These are phyloP conservation scores for Brienomyrus longianalis DNA, from an alignment of 2,113 vertebrate genomes.

Conservation along the genomic window DNA sequence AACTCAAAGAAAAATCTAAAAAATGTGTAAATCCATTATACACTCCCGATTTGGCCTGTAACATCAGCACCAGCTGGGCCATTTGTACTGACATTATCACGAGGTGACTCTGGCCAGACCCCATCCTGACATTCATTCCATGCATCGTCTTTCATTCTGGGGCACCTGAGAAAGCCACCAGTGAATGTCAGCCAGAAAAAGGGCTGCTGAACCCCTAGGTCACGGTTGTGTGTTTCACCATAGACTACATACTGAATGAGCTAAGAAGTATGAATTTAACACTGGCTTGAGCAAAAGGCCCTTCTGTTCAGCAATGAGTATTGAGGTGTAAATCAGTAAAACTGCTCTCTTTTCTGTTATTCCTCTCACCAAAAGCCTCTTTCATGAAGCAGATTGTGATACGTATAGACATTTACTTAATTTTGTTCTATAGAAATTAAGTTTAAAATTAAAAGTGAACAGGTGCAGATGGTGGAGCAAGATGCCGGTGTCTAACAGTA, in stretches of 20 bases:
- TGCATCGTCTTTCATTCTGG: not conserved
- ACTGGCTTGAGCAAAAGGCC: not conserved
- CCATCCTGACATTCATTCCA: not conserved
- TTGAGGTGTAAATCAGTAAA: not conserved
- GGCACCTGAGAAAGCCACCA: not conserved
- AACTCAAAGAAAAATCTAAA: not conserved
- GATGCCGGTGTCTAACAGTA: not conserved
- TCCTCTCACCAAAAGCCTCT: not conserved
- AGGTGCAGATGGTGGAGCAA: not conserved
- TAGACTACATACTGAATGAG: not conserved
- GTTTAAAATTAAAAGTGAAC: not conserved
- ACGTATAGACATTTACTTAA: not conserved
- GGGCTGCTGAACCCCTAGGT: not conserved
- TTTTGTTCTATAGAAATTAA: not conserved
- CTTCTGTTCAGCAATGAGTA: not conserved
- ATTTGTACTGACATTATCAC: not conserved
- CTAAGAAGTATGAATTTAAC: not conserved
- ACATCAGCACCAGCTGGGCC: not conserved
- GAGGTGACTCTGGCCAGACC: not conserved
- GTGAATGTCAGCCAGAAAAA: not conserved
- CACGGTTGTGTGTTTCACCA: not conserved
- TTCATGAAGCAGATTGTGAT: not conserved
- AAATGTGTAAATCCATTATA: not conserved
- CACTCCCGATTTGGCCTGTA: not conserved
- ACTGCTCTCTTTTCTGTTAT: not conserved